A percentile compares a stretch with the other conserved stretches of the same genome.
phyloP scores from a whole-genome alignment of 2,113 vertebrate genomes.

The Leucopsar rothschildi region DNA sequence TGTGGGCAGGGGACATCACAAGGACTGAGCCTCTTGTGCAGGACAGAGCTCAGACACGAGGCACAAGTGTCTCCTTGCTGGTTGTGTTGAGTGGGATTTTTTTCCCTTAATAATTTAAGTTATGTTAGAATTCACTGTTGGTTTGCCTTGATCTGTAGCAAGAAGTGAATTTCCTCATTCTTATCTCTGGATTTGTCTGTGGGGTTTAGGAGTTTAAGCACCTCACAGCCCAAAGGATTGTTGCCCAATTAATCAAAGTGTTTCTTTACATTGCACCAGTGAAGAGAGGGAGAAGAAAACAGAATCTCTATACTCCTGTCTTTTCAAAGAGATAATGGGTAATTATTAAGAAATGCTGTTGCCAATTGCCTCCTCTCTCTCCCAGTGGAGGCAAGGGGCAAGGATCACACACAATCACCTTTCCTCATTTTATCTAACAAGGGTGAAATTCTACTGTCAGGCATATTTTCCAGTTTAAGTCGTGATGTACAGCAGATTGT shows the following conservation, averaged over 20 bases:
- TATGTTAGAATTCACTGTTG: not conserved
- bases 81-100: not conserved
- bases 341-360: not conserved
- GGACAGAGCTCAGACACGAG: not conserved
- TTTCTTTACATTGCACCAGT: not conserved
- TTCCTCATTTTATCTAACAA: constrained; percentile 41
- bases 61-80: accelerated
- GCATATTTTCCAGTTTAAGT: constrained; percentile 40
- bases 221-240: not conserved
- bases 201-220: not conserved
- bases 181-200: not conserved
- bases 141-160: accelerated
- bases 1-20: accelerated
- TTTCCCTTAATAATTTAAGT: not conserved
- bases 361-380: not conserved
- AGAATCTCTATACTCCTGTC: not conserved
- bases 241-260: not conserved
- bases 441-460: constrained; percentile 54
- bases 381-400: not conserved
- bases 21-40: not conserved
- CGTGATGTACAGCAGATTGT: not conserved
- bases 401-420: constrained; percentile 22
- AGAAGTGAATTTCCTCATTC: not conserved
- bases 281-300: not conserved
- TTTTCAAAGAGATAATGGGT: not conserved